Base-by-base conservation (phyloP, 2,113 vertebrate genomes). In the Hippopotamus amphibius region DNA sequence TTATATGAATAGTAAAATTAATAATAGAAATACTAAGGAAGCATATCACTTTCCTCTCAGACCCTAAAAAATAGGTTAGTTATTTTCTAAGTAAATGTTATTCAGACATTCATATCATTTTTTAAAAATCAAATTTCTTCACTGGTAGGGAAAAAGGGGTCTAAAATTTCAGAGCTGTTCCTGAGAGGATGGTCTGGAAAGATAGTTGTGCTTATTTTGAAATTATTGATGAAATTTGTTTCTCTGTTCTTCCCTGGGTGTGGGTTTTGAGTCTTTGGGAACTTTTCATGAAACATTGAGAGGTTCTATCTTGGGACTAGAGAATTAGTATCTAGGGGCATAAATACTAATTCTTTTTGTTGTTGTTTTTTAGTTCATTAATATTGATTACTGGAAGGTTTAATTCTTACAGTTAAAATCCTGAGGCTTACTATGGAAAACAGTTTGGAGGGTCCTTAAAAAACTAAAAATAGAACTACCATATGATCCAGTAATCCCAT, bases 71-170 rank as follows among this genome's bases (percentile, higher is more conserved):
- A 37, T 83, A 88, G 66, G 12, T 74, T 93, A 26, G 12, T 85
- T 93, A 17, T 93, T 92, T 90, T 59, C 53, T 72, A 93, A 88
- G 33, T 95, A 96, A 91, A 71, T 93, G 30, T 65, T 72, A 72
- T 68, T 30, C 50, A 83, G 5, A 89, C 79, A 87, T 83, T 85
- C 61, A 63, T 86, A 41, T 66, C 13, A 50, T 85, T 84, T 85
- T 81, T 50, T 21, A 41, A 80, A 57, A 57, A 91, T 77, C 37
- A 74, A 2, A 48, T 89, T 72, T 95, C 65, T 93, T 82, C n/a
- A 24, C 13, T 77, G 0, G 68, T 97, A 81, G 13, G n/a, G 28
- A 59, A 72, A 81, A 69, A 43, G 16, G 28, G 2, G 15, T 82
- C 59, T 83, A 24, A 95, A 85, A 55, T 43, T 95, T 87, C 30